Base-by-base conservation (phyloP, 2,113 vertebrate genomes). In the Cromileptes altivelis region DNA sequence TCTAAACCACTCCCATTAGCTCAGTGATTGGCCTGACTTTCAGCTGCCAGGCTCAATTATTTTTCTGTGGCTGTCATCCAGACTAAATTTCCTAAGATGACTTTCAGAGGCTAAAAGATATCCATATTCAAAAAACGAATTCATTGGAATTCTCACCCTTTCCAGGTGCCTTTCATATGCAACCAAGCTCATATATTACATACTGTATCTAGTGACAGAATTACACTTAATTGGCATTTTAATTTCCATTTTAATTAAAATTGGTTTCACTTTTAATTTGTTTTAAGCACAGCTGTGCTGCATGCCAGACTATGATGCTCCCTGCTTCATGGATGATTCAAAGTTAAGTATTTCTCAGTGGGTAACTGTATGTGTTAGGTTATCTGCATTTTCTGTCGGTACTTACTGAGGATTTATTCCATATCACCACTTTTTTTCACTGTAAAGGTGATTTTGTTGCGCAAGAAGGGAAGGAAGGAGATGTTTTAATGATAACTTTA, bases 401-500 rank as follows among this genome's bases (percentile, higher is more conserved):
- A 56, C 50, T 53, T 75, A 42, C 10, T 21, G 21, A 23, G 37
- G 23, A 11, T 47, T 55, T 56, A 53, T 72, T 69, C 78, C 61
- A 77, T 63, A 68, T 65, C 23, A 14, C 33, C 23, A 15, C 0
- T 37, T 69, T 70, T 78, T 49, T 69, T 49, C 33, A 50, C 55
- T 75, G 72, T 78, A 80, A 76, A 86, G 78, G 62, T 81, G 47
- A 75, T 78, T 84, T 77, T 85, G 57, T 81, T 68, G 27, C 27
- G 69, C 47, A 25, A 47, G 58, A 37, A 60, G 23, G 60, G 61
- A 15, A 58, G 58, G 63, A 82, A 72, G 78, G 77, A 81, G 68
- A 89, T 90, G 76, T 93, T 91, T 91, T 89, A 89, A 91, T 85
- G 82, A 91, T 89, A 85, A 90, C 65, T 68, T 69, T 49, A 73